phyloP scores from a whole-genome alignment of 2,888 invertebrate species.

The Acleris laterana region DNA sequence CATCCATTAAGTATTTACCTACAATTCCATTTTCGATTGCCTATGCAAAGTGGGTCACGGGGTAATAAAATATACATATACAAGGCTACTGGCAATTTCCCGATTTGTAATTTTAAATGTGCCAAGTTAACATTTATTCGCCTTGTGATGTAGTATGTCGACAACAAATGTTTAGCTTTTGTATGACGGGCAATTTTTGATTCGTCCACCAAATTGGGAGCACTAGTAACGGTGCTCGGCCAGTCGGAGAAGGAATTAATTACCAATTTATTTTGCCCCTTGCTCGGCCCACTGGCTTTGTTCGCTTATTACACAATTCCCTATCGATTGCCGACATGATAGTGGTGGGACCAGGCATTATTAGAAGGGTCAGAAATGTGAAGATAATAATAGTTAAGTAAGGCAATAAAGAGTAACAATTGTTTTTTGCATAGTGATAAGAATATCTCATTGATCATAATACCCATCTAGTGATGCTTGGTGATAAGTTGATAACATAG shows the following conservation, averaged over 20 bases:
- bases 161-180: too few relatives aligned
- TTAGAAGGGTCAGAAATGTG: not conserved
- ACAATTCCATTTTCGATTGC: not conserved
- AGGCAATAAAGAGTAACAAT: not conserved
- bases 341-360: slow-evolving; percentile 5
- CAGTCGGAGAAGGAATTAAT: slow-evolving; percentile 25
- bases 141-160: too few relatives aligned
- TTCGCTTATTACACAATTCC: slow-evolving; percentile 20
- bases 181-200: not conserved
- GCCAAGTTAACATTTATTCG: too few relatives aligned
- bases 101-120: too few relatives aligned
- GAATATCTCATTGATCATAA: too few relatives aligned
- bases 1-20: not conserved
- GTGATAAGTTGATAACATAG: too few relatives aligned
- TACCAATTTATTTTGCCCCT: slow-evolving; percentile 33
- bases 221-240: slow-evolving; percentile 8
- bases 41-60: too few relatives aligned
- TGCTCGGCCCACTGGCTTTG: slow-evolving; percentile 21
- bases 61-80: too few relatives aligned
- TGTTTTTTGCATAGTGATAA: too few relatives aligned
- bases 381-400: not conserved
- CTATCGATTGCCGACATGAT: slow-evolving; percentile 22
- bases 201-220: slow-evolving; percentile 2
- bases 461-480: too few relatives aligned
- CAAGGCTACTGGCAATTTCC: too few relatives aligned